Evolutionary conservation across 37 sponge, comb jelly and placozoan species (phyloP).

Genomic region (Oscarella lobularis): DNA sequence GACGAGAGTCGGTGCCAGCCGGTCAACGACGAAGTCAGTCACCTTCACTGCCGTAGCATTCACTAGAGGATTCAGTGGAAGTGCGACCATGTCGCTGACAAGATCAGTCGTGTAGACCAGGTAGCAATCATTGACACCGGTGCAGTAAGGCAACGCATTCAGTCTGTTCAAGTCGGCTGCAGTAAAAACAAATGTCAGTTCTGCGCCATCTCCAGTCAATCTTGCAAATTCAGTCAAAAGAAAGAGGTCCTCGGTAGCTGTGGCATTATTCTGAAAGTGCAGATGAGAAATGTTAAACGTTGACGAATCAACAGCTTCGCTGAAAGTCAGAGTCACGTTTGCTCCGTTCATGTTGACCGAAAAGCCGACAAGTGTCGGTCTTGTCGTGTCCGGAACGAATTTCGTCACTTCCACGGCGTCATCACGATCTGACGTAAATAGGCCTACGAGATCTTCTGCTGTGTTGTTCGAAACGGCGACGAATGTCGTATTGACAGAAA

Average conservation of each 20-base stretch:
- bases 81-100: conserved; percentile 62
- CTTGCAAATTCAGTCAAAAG: conserved; percentile 17
- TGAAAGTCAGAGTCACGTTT: conserved; percentile 33
- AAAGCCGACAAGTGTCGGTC: conserved; percentile 28
- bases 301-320: conserved; percentile 39
- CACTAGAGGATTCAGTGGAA: conserved; percentile 6
- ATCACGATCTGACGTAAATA: conserved; percentile 16
- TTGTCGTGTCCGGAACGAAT: conserved; percentile 29
- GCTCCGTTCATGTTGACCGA: conserved; percentile 45
- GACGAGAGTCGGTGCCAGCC: background rate
- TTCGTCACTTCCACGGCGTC: conserved; percentile 6
- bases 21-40: conserved; percentile 5
- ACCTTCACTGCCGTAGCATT: background rate
- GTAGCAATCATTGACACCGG: conserved; percentile 37
- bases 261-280: conserved; percentile 11
- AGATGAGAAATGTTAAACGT: conserved; percentile 21
- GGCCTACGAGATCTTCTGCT: conserved; percentile 27
- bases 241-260: conserved; percentile 11
- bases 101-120: conserved; percentile 26
- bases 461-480: conserved; percentile 16
- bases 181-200: conserved; percentile 29
- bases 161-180: conserved; percentile 46
- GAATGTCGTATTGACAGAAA: conserved; percentile 5
- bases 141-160: conserved; percentile 43
- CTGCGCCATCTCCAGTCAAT: conserved; percentile 12